Evolutionary conservation across 1,140 invertebrate genomes (phyloP).

Genomic region (Colletes latitarsis): DNA sequence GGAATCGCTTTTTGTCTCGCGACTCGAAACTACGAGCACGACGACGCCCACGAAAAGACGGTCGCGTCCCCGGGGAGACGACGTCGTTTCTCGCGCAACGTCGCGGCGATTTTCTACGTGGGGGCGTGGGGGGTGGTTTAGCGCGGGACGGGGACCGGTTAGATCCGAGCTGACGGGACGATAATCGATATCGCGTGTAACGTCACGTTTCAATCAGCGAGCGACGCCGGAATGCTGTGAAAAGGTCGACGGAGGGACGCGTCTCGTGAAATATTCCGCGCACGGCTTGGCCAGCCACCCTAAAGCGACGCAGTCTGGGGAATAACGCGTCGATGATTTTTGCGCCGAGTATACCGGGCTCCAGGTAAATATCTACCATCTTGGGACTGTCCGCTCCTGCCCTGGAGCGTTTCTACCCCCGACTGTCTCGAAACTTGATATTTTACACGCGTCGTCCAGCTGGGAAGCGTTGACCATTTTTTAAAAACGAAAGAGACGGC

Average conservation of each 20-base stretch:
- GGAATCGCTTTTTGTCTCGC: conserved; percentile 32
- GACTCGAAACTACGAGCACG: background rate
- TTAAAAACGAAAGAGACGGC: too few species aligned
- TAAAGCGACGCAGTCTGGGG: background rate
- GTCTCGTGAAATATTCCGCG: conserved; percentile 35
- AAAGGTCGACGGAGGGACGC: conserved; percentile 8
- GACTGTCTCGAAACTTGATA: too few species aligned
- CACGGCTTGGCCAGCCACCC: background rate
- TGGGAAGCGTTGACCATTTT: too few species aligned
- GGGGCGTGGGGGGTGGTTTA: background rate
- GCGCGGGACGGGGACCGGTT: background rate
- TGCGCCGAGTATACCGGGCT: background rate
- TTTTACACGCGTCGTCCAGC: too few species aligned
- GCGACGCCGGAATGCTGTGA: conserved; percentile 3
- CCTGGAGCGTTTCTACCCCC: too few species aligned
- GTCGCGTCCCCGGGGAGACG: conserved; percentile 5
- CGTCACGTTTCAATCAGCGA: conserved; percentile 45
- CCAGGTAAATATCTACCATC: background rate
- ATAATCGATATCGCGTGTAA: conserved; percentile 50
- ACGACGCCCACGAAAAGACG: conserved; percentile 35
- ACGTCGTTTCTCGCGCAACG: background rate
- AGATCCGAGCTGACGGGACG: conserved; percentile 3
- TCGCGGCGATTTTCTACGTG: background rate
- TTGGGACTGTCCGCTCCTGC: too few species aligned
- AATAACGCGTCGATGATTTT: background rate